Evolutionary conservation across 2,113 vertebrate species (phyloP).

Genomic region (Mus pahari): DNA sequence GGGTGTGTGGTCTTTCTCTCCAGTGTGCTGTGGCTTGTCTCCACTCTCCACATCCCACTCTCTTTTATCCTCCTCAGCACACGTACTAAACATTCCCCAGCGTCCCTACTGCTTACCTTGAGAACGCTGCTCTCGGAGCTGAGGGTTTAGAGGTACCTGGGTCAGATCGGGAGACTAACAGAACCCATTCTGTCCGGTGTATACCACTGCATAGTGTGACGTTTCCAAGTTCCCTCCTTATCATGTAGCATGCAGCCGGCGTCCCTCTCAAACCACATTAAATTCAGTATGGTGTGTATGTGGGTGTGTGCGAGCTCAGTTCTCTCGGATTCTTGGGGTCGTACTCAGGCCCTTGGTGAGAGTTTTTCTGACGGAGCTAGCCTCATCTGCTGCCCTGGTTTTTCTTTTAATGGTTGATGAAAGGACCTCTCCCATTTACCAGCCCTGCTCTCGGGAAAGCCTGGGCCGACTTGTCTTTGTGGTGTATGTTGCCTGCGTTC

Average conservation of each 20-base stretch:
- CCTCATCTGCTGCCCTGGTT: background rate
- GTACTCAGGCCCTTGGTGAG: background rate
- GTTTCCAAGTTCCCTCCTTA: background rate
- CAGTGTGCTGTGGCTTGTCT: too few relatives aligned
- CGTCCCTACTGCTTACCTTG: too few relatives aligned
- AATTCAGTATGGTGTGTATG: background rate
- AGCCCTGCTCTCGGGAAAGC: background rate
- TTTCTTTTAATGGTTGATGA: background rate
- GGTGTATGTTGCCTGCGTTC: too few relatives aligned
- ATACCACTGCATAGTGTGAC: background rate
- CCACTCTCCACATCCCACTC: rapidly evolving
- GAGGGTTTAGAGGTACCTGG: rapidly evolving
- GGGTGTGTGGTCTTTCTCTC: background rate
- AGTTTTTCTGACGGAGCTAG: background rate
- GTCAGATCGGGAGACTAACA: rapidly evolving
- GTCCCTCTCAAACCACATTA: background rate
- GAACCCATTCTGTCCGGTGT: background rate
- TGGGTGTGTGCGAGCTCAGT: background rate
- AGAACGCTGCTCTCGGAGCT: too few relatives aligned
- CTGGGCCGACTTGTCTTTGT: background rate
- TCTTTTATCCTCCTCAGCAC: background rate
- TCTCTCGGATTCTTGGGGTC: background rate
- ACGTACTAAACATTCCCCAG: rapidly evolving
- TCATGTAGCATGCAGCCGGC: too few relatives aligned
- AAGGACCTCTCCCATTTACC: background rate